Base-by-base conservation (phyloP, 2,797 vertebrate genomes). In the Gymnothorax reevesii region DNA sequence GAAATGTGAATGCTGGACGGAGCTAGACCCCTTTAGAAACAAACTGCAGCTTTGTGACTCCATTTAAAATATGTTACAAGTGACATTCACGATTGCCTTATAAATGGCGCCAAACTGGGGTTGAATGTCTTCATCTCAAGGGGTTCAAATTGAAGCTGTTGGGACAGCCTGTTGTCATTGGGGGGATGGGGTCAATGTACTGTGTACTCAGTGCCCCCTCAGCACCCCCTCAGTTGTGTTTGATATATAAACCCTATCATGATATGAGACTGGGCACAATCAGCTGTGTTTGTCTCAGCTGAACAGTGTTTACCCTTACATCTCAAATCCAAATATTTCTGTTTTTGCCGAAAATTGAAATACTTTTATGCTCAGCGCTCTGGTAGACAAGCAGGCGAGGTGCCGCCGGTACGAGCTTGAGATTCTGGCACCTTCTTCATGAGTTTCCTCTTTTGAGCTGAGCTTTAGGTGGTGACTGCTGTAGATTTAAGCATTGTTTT, bases 241-340 rank as follows among this genome's bases (percentile, higher is more conserved):
- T 92, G 90, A 92, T 91, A 88, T 90, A 92, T 92, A 89, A 91
- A 91, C 92, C 87, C 88, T 89, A 90, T 92, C 90, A 93, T 92
- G 86, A 91, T 88, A 91, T 82, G 80, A 89, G 91, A 93, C 91
- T 90, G 90, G 82, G 86, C 87, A 91, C 91, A 90, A 89, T 90
- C 90, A 89, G 87, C 85, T 73, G 54, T 83, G 86, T 89, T 89
- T 88, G 87, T 90, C 87, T 84, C 77, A 83, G 85, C 88, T 88
- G 86, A 33, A 85, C 84, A 66, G 86, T 89, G 89, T 88, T 90
- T 89, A 88, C 89, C 80, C 87, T 87, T 87, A 87, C 66, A 84
- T 84, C 84, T 86, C 88, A 89, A 88, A 88, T 88, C 88, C 84
- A 82, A 84, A 88, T 89, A 91, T 88, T 42, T 42, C 87, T 87